Conservation (phyloP, 2,888 invertebrate genomes). For the Clivina fossor region DNA sequence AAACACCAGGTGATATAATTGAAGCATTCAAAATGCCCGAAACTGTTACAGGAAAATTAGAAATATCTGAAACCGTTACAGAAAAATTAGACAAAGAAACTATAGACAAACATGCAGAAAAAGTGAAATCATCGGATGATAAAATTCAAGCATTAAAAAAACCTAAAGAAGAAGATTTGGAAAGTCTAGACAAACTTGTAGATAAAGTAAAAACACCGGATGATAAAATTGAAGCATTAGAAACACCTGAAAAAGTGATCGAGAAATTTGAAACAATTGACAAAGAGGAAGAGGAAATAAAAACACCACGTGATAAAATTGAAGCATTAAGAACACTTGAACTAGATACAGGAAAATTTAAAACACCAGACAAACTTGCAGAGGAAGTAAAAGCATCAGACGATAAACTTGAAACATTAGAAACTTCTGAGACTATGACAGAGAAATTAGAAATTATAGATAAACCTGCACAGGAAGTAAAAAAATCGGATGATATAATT, state of each 20-base stretch:
- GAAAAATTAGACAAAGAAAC: neutral
- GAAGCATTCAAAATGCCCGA: too few relatives aligned
- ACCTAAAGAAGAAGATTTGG: neutral
- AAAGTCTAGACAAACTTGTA: neutral
- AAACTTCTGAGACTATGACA: too few relatives aligned
- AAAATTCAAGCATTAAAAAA: neutral
- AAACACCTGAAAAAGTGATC: neutral
- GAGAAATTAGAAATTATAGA: too few relatives aligned
- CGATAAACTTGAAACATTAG: too few relatives aligned
- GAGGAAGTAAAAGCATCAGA: too few relatives aligned
- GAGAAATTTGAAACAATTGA: neutral
- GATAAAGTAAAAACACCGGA: constrained; percentile 10
- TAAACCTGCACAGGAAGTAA: too few relatives aligned
- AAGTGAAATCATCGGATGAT: neutral
- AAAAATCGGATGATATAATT: too few relatives aligned
- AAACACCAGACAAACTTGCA: too few relatives aligned
- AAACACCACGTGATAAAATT: neutral
- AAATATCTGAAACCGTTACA: neutral
- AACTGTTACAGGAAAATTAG: too few relatives aligned
- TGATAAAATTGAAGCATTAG: neutral
- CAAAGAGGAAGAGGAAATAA: neutral
- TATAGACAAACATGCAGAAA: too few relatives aligned
- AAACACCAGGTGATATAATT: too few relatives aligned
- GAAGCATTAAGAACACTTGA: neutral
- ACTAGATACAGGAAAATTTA: too few relatives aligned